Evolutionary conservation across 2,888 invertebrate species (phyloP), one percentile per base, ranked within the genome.

Genomic region (Sarcophaga variegata): DNA sequence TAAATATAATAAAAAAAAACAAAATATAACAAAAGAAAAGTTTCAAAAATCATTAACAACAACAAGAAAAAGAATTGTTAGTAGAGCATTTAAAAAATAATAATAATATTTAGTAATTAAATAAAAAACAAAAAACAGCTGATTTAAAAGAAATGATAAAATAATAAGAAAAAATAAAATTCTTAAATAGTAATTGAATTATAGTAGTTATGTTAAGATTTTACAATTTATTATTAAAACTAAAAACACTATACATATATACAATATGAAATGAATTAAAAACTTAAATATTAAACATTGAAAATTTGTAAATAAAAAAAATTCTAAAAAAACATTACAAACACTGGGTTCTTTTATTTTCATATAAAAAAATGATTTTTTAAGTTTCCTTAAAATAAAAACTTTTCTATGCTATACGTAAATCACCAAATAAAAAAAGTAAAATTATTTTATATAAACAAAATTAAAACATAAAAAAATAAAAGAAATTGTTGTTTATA

Each of bases 131-230:
- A 49, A 12, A 12, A 49, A 12, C 14, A 49, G 17, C 54, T 14
- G 17, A 14, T 14, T 14, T 14, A 17, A 54, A 54, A 54, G 12
- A 54, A 54, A 54, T 37, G 37, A 54, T 54, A 54, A 54, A 54
- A 54, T 14, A 54, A 3, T 54, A 14, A 60, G 10, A 4, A 63
- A 74, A 63, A 25, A 64, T 14, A 47, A 12, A 75, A 25, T 25
- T 54, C 45, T 14, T 54, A 71, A 75, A 37, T 80, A 83, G 54
- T 59, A 69, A 83, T 77, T 77, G 76, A 86, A 81, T 83, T 83
- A 76, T 77, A 54, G 74, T 82, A 83, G 81, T 84, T 88, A 83
- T 83, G 79, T 83, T 86, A 88, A 83, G 83, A 86, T 83, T 88
- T 83, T 80, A 79, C 82, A 82, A 85, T 82, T 79, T 75, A 70